These are phyloP conservation scores for Plemyria rubiginata DNA, from an alignment of 2,888 invertebrate genomes.

Conservation along the genomic window DNA sequence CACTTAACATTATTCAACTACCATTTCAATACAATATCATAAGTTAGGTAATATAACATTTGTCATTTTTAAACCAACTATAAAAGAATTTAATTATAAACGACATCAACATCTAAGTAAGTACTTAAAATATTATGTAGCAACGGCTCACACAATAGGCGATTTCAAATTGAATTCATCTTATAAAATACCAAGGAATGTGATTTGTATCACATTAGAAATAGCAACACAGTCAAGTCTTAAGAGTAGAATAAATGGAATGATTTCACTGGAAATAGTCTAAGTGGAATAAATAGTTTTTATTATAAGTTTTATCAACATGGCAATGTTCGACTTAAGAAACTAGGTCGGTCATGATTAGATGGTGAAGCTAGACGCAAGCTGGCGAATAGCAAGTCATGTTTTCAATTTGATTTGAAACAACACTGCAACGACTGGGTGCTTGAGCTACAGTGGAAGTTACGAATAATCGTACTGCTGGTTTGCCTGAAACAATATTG, in stretches of 20 bases:
- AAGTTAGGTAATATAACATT: conserved; percentile 28
- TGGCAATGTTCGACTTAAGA: conserved; percentile 27
- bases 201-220: conserved; percentile 38
- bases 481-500: conserved; percentile 23
- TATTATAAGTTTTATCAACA: conserved; percentile 25
- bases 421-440: background rate
- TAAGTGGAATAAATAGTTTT: conserved; percentile 18
- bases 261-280: conserved; percentile 33
- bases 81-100: conserved; percentile 21
- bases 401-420: conserved; percentile 15
- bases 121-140: conserved; percentile 34
- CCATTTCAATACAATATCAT: conserved; percentile 21
- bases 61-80: conserved; percentile 23
- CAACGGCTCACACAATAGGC: conserved; percentile 32
- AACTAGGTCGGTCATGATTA: conserved; percentile 33
- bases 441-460: conserved; percentile 6
- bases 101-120: conserved; percentile 14
- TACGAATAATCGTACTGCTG: conserved; percentile 33
- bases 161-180: conserved; percentile 14
- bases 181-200: conserved; percentile 39
- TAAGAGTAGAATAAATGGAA: conserved; percentile 37
- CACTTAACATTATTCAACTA: conserved; percentile 27
- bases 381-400: conserved; percentile 19
- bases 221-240: conserved; percentile 25
- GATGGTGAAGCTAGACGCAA: conserved; percentile 19